Evolutionary conservation across 2,888 invertebrate species (phyloP).

Genomic region (Clivina fossor): DNA sequence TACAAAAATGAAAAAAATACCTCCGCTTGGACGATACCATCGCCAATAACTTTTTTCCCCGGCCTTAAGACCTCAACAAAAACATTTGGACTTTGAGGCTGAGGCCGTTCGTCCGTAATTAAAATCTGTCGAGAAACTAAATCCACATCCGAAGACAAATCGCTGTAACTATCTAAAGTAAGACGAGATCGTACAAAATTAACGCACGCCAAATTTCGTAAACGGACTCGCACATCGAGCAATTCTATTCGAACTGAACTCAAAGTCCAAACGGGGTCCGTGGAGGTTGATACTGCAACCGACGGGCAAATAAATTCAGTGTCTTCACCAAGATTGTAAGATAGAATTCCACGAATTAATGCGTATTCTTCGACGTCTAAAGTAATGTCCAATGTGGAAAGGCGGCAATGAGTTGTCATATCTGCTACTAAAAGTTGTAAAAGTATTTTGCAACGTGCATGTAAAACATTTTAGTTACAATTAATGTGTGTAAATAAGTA

Average conservation of each 20-base stretch:
- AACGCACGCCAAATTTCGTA: constrained; percentile 75
- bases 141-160: constrained; percentile 88
- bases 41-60: constrained; percentile 51
- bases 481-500: not conserved
- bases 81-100: constrained; percentile 61
- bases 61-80: constrained; percentile 57
- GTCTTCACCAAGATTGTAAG: constrained; percentile 87
- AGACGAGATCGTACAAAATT: constrained; percentile 90
- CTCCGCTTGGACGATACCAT: constrained; percentile 68
- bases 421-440: constrained; percentile 65
- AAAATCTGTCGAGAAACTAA: constrained; percentile 89
- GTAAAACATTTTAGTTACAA: not conserved
- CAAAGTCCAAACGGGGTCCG: constrained; percentile 68
- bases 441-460: too few relatives aligned
- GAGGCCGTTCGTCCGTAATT: constrained; percentile 68
- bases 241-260: constrained; percentile 82
- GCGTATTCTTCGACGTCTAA: constrained; percentile 85
- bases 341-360: constrained; percentile 81
- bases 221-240: constrained; percentile 79
- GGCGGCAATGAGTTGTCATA: constrained; percentile 78
- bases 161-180: constrained; percentile 82
- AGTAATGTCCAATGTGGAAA: constrained; percentile 81
- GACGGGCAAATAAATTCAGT: constrained; percentile 65
- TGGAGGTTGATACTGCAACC: constrained; percentile 43
- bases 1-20: constrained; percentile 59